A percentile compares a stretch with the other conserved stretches of the same genome.
Conservation (phyloP, 2,888 invertebrate species). For the Machimus atricapillus region DNA sequence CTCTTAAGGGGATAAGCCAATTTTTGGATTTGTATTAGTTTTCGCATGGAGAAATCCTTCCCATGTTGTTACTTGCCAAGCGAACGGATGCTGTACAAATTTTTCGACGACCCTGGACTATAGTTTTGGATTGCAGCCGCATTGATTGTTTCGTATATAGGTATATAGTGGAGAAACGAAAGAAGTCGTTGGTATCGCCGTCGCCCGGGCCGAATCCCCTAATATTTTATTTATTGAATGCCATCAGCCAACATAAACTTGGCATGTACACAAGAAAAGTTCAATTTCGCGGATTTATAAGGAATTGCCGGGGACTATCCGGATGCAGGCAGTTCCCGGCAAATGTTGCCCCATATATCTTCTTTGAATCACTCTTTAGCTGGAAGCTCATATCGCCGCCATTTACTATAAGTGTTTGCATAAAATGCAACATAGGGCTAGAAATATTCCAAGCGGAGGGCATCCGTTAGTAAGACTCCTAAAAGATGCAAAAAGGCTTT, state of each 20-base stretch:
- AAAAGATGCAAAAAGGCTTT: not conserved
- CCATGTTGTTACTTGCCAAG: not conserved
- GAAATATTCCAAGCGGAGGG: not conserved
- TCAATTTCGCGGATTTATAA: slow-evolving; percentile 35
- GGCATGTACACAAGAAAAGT: slow-evolving; percentile 26
- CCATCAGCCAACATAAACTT: slow-evolving; percentile 21
- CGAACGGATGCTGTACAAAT: not conserved
- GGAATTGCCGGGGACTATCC: not conserved
- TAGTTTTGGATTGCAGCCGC: not conserved
- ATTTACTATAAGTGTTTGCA: slow-evolving; percentile 33
- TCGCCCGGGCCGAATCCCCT: not conserved
- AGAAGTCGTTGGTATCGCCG: not conserved
- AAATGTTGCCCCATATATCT: slow-evolving; percentile 34
- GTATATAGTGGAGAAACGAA: not conserved
- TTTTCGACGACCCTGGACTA: not conserved
- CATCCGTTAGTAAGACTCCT: not conserved
- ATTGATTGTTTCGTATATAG: not conserved
- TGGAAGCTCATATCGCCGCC: slow-evolving; percentile 15
- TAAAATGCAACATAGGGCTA: slow-evolving; percentile 24
- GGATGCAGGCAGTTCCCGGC: not conserved
- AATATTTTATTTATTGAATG: slow-evolving; percentile 28
- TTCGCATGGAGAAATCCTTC: not conserved
- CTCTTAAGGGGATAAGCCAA: not conserved
- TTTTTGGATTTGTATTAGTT: not conserved
- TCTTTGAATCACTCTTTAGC: slow-evolving; percentile 26